Percentiles rank a stretch among this genome's conserved stretches.
phyloP scores from a whole-genome alignment of 1,140 invertebrate genomes.

The Lutraria rhynchaena region DNA sequence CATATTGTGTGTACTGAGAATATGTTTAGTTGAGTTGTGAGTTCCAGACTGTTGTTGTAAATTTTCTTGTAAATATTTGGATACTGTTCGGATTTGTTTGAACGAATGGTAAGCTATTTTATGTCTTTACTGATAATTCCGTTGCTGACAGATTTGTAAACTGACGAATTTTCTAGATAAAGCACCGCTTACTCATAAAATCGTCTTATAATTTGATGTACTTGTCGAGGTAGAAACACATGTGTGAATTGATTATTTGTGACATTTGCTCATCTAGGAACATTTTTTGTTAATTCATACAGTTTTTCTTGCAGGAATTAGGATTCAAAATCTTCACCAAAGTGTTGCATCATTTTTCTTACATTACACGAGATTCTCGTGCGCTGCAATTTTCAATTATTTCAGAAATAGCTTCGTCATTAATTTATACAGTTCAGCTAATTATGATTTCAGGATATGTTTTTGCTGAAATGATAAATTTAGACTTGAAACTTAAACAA shows the following conservation, averaged over 20 bases:
- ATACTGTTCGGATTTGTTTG: neutral
- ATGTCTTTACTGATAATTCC: neutral
- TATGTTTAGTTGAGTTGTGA: neutral
- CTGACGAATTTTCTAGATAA: neutral
- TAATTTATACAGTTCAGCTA: too few relatives aligned
- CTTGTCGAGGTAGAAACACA: neutral
- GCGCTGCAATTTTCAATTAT: too few relatives aligned
- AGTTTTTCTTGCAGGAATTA: too few relatives aligned
- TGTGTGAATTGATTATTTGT: neutral
- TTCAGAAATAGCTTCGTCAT: too few relatives aligned
- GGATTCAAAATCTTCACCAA: too few relatives aligned
- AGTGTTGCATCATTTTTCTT: too few relatives aligned
- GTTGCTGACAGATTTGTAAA: neutral
- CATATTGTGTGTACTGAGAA: slow-evolving; percentile 41
- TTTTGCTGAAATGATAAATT: too few relatives aligned
- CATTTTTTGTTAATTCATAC: too few relatives aligned
- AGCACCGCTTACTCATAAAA: neutral
- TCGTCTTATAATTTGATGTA: neutral
- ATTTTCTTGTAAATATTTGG: slow-evolving; percentile 49
- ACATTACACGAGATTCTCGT: too few relatives aligned
- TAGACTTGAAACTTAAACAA: too few relatives aligned
- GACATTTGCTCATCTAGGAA: neutral
- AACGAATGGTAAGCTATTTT: slow-evolving; percentile 37
- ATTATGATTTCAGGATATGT: too few relatives aligned
- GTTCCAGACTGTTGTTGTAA: slow-evolving; percentile 16